Percentiles rank a stretch among this genome's conserved stretches.
Conservation (phyloP, 2,888 invertebrate species). For the Polylopha cassiicola region DNA sequence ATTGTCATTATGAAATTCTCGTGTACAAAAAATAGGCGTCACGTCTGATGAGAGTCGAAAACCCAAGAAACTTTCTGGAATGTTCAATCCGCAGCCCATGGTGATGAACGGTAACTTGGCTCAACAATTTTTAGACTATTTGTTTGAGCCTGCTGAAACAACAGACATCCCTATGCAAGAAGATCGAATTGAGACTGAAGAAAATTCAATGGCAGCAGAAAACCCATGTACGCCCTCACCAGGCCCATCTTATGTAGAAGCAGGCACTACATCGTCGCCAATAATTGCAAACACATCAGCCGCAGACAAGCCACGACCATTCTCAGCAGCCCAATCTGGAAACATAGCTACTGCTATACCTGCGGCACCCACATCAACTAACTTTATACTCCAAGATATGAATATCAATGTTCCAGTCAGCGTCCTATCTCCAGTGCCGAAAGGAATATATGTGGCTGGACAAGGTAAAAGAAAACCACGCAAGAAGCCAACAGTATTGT, state of each 20-base stretch:
- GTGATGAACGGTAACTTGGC: constrained; percentile 14
- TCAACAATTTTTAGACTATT: constrained; percentile 27
- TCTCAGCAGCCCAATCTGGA: constrained; percentile 11
- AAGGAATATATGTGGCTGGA: constrained; percentile 26
- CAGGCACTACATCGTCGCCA: constrained; percentile 19
- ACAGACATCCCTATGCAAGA: constrained; percentile 28
- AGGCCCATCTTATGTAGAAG: constrained; percentile 21
- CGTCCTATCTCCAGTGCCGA: constrained; percentile 26
- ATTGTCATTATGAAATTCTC: constrained; percentile 3
- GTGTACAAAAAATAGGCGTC: constrained; percentile 11
- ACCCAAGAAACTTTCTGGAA: constrained; percentile 12
- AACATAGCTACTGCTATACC: constrained; percentile 18
- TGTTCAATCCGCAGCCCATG: constrained; percentile 9
- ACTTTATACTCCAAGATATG: constrained; percentile 10
- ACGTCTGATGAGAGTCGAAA: constrained; percentile 10
- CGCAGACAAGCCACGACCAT: constrained; percentile 10
- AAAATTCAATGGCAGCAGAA: constrained; percentile 9
- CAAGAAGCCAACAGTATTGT: constrained; percentile 23
- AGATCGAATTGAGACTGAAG: constrained; percentile 10
- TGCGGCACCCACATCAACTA: constrained; percentile 13
- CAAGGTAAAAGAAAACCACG: constrained; percentile 30
- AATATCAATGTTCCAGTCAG: constrained; percentile 22
- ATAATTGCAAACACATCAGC: constrained; percentile 21
- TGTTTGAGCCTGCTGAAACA: constrained; percentile 32
- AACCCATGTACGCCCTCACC: constrained; percentile 17